Base-by-base conservation (phyloP, 2,888 invertebrate species). In the Luperina nickerlii region DNA sequence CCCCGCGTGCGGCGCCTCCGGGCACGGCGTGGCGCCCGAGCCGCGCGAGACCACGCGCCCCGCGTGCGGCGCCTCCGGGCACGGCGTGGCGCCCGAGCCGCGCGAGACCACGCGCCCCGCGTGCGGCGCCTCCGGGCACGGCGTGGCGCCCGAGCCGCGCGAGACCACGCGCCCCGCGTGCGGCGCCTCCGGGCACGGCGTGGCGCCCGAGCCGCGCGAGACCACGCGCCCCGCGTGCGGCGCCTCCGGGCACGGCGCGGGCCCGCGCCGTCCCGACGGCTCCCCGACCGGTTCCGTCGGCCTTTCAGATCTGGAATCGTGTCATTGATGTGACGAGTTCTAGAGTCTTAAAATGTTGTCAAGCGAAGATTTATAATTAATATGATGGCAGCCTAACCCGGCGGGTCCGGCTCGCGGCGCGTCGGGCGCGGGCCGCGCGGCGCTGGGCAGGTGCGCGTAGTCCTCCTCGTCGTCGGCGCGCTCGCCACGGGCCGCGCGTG, bases 261-360 rank as follows among this genome's bases (percentile, higher is more conserved):
- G 2, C 24, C 48, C 65, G 27, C 63, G 78, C 51, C 81, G 42
- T 1, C 2, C 32, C 48, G 76, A 11, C 0, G 18, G 81, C 91
- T 92, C 78, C 89, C 91, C 93, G 4, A 91, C 86, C 54, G 92
- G 83, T 73, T 93, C 93, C 24, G 91, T 88, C 2, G 91, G 79
- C 27, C 92, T 89, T 11, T 83, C 79, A 18, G 72, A 76, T 62
- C 92, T 91, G 74, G 62, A 76, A 75, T 79, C 60, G 54, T n/a
- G 8, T 45, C 27, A 38, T n/a, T 18, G 32, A 32, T 15, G n/a
- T 57, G 45, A 42, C 8, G 5, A 51, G 20, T n/a, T 51, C 15
- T 20, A 18, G 24, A 24, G 24, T 24, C 18, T 32, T 4, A 45
- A 74, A 54, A 24, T 27, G 0, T 20, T 13, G 6, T 67, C 32